These are phyloP conservation scores for Uloborus diversus DNA, from an alignment of 1,140 invertebrate genomes.

Conservation along the genomic window DNA sequence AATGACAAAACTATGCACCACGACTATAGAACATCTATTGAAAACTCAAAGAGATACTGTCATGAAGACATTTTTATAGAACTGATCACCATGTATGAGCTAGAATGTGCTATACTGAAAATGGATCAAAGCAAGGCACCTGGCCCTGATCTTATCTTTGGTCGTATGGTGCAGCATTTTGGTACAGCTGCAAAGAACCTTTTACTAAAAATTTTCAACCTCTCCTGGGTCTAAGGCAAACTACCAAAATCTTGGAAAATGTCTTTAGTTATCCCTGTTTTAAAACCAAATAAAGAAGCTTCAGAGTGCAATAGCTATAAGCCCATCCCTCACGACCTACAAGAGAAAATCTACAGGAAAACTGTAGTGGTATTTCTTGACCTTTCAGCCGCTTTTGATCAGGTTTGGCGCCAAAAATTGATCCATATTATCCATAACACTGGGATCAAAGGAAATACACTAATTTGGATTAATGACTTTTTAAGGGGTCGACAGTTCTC, in stretches of 20 bases:
- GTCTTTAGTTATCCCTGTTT: no score
- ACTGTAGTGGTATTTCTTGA: no score
- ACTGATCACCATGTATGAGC: neutral
- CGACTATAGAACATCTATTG: neutral
- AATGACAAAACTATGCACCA: neutral
- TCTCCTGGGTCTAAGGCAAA: neutral
- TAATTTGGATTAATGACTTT: no score
- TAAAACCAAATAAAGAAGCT: no score
- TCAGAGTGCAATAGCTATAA: no score
- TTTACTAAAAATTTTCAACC: neutral
- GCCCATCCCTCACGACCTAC: no score
- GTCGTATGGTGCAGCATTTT: neutral
- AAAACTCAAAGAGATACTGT: neutral
- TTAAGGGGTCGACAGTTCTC: neutral
- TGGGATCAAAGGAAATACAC: no score
- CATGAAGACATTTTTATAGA: neutral
- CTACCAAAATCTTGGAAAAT: neutral
- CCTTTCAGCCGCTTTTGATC: no score
- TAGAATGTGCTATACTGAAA: neutral
- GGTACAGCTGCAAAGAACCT: neutral
- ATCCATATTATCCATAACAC: no score
- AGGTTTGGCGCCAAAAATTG: no score
- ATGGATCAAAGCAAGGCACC: neutral
- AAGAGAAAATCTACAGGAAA: no score
- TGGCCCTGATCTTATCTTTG: neutral